Evolutionary conservation across 2,888 invertebrate species (phyloP), one percentile per base, ranked within the genome.

Genomic region (Ethmia dodecea): DNA sequence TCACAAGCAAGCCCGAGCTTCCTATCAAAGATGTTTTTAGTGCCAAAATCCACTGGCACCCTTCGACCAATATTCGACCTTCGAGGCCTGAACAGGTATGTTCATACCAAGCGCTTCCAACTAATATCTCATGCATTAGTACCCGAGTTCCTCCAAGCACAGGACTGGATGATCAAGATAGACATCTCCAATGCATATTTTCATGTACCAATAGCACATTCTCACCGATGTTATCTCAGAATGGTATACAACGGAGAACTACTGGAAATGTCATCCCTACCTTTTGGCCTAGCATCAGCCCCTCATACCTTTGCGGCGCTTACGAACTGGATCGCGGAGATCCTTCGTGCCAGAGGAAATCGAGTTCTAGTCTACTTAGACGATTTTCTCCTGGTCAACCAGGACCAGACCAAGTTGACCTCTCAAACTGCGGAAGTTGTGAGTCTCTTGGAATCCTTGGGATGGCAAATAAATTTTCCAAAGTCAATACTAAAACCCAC

Each of bases 281-380:
- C 42, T 5, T 43, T 43, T 30, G 42, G 43, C n/a, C 35, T 43
- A 5, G 32, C 33, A 13, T 29, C 35, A 8, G 37, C 37, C 14
- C 38, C 38, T 12, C 14, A n/a, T 2, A 28, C 29, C 3, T 43
- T 40, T 34, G 30, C 40, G 9, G 14, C 28, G 1, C 9, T 43
- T 3, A 28, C 26, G 5, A 35, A 32, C 13, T 37, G 41, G 41
- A 10, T 41, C 2, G 40, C 40, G 12, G 13, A 31, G n/a, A 3
- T 26, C 1, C 10, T 43, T 8, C 33, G 40, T 2, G 12, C 5
- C 0, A 30, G 15, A 18, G 40, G 40, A 1, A 20, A 32, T 2
- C 14, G 40, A 13, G 10, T 40, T 3, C 2, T 43, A 6, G 30
- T 37, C 3, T 40, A 43, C 30, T 11, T 43, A 13, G 38, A 43